Evolutionary conservation across 1,140 invertebrate species (phyloP).

Genomic region (Listronotus oregonensis): DNA sequence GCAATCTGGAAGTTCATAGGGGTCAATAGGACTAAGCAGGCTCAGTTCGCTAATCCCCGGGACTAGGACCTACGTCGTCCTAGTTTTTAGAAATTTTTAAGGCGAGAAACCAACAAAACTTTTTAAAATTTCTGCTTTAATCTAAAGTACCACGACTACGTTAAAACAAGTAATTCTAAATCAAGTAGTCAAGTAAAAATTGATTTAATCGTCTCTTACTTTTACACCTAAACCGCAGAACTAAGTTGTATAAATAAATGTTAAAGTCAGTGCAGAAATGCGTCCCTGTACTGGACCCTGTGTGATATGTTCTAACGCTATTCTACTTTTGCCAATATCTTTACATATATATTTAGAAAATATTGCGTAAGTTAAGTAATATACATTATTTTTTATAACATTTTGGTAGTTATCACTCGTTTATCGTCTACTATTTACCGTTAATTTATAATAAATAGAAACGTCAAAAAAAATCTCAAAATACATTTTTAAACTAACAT

Average conservation of each 20-base stretch:
- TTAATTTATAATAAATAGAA: not conserved
- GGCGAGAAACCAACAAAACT: no score
- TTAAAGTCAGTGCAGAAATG: slow-evolving; percentile 10
- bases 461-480: slow-evolving; percentile 1
- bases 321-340: slow-evolving; percentile 13
- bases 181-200: no score
- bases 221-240: no score
- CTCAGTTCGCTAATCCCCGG: no score
- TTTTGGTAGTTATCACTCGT: slow-evolving; percentile 9
- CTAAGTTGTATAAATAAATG: not conserved
- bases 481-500: not conserved
- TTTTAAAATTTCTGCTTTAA: no score
- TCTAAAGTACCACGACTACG: no score
- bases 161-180: no score
- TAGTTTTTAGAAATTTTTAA: no score
- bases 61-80: no score
- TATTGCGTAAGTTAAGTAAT: slow-evolving; percentile 19
- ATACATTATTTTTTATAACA: slow-evolving; percentile 19
- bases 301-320: slow-evolving; percentile 27
- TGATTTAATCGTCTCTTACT: no score
- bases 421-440: not conserved
- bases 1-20: no score
- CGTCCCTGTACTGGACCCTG: slow-evolving; percentile 17
- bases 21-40: no score
- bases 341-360: slow-evolving; percentile 9